Conservation (phyloP, 53 echinoderm and acorn worm genomes). For the Holothuria leucospilota region DNA sequence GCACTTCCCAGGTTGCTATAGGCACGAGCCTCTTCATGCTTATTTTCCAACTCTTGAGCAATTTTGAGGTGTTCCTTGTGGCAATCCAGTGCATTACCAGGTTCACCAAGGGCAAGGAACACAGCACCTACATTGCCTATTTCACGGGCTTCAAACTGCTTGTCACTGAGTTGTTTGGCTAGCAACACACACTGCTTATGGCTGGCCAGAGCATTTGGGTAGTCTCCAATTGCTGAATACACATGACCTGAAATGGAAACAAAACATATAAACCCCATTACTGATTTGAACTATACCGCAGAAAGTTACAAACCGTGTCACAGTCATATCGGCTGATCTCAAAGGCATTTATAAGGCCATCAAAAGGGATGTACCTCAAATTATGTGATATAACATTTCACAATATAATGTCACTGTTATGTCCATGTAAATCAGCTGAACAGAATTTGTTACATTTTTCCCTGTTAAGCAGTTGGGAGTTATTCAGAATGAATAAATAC, state of each 20-base stretch:
- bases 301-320: too few species aligned
- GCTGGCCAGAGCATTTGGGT: constrained; percentile 96
- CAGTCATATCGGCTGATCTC: too few species aligned
- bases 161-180: constrained; percentile 96
- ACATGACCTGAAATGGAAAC: constrained; percentile 81
- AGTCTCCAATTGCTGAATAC: constrained; percentile 98
- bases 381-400: too few species aligned
- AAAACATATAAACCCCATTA: constrained; percentile 7
- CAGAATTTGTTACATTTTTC: too few species aligned
- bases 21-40: constrained; percentile 92
- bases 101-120: constrained; percentile 85
- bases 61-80: constrained; percentile 93
- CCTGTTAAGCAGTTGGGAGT: too few species aligned
- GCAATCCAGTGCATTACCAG: constrained; percentile 92
- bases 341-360: too few species aligned
- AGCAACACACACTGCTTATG: constrained; percentile 97
- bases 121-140: constrained; percentile 97
- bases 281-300: too few species aligned
- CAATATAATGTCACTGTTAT: too few species aligned
- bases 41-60: constrained; percentile 86
- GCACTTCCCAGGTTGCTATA: constrained; percentile 98
- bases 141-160: constrained; percentile 98
- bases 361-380: too few species aligned
- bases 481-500: too few species aligned
- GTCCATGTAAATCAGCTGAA: too few species aligned